phyloP scores from a whole-genome alignment of 2,113 vertebrate genomes.

The Paradoxurus hermaphroditus region DNA sequence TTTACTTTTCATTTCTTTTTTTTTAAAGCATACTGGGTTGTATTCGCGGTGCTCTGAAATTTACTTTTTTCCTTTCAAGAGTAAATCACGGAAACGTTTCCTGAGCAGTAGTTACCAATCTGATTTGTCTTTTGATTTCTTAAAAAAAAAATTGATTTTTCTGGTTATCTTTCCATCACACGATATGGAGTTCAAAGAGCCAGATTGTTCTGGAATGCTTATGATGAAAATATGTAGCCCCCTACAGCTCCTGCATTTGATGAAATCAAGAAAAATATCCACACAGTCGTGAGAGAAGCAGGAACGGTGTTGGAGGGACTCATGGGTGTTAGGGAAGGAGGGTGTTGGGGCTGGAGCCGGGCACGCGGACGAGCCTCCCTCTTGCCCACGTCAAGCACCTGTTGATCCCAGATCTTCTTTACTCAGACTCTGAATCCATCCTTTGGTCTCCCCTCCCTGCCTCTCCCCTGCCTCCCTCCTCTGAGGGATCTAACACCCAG shows the following conservation, averaged over 20 bases:
- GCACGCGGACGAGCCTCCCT: background rate
- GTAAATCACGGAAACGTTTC: background rate
- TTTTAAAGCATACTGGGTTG: background rate
- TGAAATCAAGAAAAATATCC: background rate
- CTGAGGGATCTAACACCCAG: background rate
- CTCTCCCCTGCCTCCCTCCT: background rate
- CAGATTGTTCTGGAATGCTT: background rate
- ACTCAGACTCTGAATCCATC: background rate
- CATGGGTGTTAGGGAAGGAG: too few species aligned
- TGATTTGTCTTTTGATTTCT: background rate
- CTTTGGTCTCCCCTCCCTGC: background rate
- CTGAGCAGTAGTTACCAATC: background rate
- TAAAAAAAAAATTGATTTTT: background rate
- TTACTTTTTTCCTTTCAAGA: background rate
- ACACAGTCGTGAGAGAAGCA: background rate
- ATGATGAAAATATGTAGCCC: background rate
- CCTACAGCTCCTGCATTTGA: background rate
- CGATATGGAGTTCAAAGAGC: background rate
- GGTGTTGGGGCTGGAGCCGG: background rate
- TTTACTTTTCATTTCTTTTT: background rate
- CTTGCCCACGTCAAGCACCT: background rate
- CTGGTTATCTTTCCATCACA: background rate
- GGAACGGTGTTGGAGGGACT: fast-evolving
- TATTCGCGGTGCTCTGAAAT: background rate
- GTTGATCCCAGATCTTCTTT: background rate